Evolutionary conservation across 2,888 invertebrate genomes (phyloP).

Genomic region (Lampropteryx suffumata): DNA sequence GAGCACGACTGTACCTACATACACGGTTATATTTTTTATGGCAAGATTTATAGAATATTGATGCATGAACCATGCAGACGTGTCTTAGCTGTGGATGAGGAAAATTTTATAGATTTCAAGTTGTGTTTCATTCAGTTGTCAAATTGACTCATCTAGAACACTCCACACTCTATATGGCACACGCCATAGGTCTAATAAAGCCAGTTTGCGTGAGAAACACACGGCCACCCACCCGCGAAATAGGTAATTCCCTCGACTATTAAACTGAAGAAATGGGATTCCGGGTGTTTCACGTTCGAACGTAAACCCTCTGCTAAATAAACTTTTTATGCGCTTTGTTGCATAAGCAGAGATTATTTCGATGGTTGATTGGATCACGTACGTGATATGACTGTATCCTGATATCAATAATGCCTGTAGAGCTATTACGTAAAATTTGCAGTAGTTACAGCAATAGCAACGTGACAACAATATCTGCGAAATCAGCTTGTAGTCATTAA

Average conservation of each 20-base stretch:
- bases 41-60: too few relatives aligned
- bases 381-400: background rate
- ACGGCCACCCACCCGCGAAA: constrained; percentile 53
- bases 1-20: too few relatives aligned
- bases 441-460: too few relatives aligned
- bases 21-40: too few relatives aligned
- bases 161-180: background rate
- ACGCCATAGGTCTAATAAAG: background rate
- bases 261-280: constrained; percentile 39
- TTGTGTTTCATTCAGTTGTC: too few relatives aligned
- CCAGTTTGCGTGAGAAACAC: constrained; percentile 41
- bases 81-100: too few relatives aligned
- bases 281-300: constrained; percentile 41
- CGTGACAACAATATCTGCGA: too few relatives aligned
- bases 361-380: constrained; percentile 15
- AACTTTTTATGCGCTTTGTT: constrained; percentile 39
- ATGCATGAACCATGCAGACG: too few relatives aligned
- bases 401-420: background rate
- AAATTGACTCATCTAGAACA: too few relatives aligned
- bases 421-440: too few relatives aligned
- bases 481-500: too few relatives aligned
- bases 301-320: constrained; percentile 47
- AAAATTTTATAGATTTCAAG: too few relatives aligned
- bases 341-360: constrained; percentile 30
- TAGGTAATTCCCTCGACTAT: constrained; percentile 59